Evolutionary conservation across 1,140 invertebrate genomes (phyloP).

Genomic region (Medauroidea extradentata): DNA sequence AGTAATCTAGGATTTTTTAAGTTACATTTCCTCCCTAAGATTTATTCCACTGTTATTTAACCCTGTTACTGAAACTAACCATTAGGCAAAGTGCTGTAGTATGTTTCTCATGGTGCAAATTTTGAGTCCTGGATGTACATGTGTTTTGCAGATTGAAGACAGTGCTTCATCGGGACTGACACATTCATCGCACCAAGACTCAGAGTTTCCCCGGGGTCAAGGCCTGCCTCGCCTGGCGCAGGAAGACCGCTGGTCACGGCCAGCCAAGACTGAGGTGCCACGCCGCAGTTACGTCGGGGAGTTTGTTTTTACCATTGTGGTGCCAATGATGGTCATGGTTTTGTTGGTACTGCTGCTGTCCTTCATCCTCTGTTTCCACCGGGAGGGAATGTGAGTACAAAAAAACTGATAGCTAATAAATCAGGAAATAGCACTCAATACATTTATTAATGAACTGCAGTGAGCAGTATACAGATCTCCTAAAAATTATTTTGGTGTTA

Average conservation of each 20-base stretch:
- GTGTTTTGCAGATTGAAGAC: neutral
- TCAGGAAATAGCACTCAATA: neutral
- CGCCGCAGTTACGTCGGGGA: slow-evolving; percentile 65
- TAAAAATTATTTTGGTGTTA: neutral
- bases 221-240: neutral
- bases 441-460: neutral
- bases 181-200: neutral
- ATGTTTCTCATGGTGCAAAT: neutral
- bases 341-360: slow-evolving; percentile 62
- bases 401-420: too few species aligned
- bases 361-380: slow-evolving; percentile 69
- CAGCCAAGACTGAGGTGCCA: slow-evolving; percentile 56
- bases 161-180: neutral
- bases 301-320: slow-evolving; percentile 63
- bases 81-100: too few species aligned
- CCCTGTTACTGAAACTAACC: too few species aligned
- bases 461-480: neutral
- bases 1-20: too few species aligned
- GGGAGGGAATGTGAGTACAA: slow-evolving; percentile 76
- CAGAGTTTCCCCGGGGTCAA: neutral
- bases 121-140: neutral
- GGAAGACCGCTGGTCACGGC: slow-evolving; percentile 47
- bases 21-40: too few species aligned
- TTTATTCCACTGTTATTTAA: too few species aligned
- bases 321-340: slow-evolving; percentile 63